Base-by-base conservation (phyloP, 2,797 vertebrate genomes). In the Myotis daubentonii region DNA sequence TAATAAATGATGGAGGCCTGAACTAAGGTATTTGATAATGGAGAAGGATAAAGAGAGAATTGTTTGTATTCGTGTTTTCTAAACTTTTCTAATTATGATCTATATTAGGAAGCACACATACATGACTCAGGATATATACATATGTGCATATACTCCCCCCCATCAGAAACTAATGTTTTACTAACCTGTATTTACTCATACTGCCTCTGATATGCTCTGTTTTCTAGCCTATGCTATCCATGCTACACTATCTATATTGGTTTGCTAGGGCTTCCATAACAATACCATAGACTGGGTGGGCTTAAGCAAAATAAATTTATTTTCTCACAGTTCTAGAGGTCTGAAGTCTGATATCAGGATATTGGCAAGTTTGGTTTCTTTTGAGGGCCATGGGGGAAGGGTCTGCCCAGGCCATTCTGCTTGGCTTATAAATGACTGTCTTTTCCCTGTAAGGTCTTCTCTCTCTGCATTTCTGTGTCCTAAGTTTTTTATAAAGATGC, bases 251-350 rank as follows among this genome's bases (percentile, higher is more conserved):
- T n/a, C 62, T 62, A 62, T 57, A 33, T 79, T 87, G 79, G 51
- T 70, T 91, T 90, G 17, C 33, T 72, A 78, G n/a, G 33, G 28
- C 23, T 83, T 23, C 78, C 62, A 2, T 70, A 75, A 94, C 16
- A 89, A 66, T 49, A 66, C 6, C 30, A 41, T 20, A 66, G 53
- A 41, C 8, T 33, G 22, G 9, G 33, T 79, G 65, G 28, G 28
- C 30, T 87, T 89, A 78, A 89, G 80, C 25, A 47, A 91, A 76
- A 80, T 4, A 87, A 20, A 68, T 51, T 28, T 47, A 53, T 33
- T 82, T 94, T 94, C 68, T 94, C n/a, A 82, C 12, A 68, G 25
- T 88, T 80, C 36, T 91, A 11, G 72, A 80, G 49, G 15, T 20
- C 62, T 30, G 8, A 87, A 92, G 17, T 74, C 28, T 17, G 36